Conservation (phyloP, 2,888 invertebrate species). For the Apamea monoglypha region DNA sequence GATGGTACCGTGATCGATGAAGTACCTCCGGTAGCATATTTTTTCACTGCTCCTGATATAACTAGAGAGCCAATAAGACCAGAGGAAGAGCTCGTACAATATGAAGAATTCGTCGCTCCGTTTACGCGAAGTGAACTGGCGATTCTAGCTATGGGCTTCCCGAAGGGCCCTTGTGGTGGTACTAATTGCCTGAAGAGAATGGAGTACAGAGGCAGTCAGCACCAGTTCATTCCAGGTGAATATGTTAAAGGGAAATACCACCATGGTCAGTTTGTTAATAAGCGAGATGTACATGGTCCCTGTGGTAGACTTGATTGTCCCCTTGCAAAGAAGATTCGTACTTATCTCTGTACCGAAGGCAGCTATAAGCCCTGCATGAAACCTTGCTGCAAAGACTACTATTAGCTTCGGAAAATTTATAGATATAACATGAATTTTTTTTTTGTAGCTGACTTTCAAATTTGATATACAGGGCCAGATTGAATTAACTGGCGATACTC, state of each 20-base stretch:
- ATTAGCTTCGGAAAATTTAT: slow-evolving; percentile 65
- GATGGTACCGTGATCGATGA: slow-evolving; percentile 84
- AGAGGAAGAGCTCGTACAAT: slow-evolving; percentile 75
- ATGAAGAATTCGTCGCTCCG: slow-evolving; percentile 85
- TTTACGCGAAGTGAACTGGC: slow-evolving; percentile 83
- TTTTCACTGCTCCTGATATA: slow-evolving; percentile 86
- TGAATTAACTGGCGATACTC: neutral
- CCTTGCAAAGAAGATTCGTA: slow-evolving; percentile 84
- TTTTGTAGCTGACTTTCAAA: slow-evolving; percentile 14
- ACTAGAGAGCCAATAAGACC: slow-evolving; percentile 81
- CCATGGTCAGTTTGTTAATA: slow-evolving; percentile 86
- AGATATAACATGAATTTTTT: slow-evolving; percentile 7
- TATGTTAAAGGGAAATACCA: slow-evolving; percentile 83
- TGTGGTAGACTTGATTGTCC: slow-evolving; percentile 88
- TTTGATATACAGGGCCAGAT: neutral
- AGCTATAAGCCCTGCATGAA: slow-evolving; percentile 85
- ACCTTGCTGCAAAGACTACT: slow-evolving; percentile 84
- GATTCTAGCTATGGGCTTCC: slow-evolving; percentile 88
- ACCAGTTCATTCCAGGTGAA: slow-evolving; percentile 86
- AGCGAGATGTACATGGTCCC: slow-evolving; percentile 87
- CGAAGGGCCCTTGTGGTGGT: slow-evolving; percentile 88
- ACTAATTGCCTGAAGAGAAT: slow-evolving; percentile 86
- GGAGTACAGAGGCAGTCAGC: slow-evolving; percentile 86
- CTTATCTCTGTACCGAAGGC: slow-evolving; percentile 83
- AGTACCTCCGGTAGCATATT: slow-evolving; percentile 84